A percentile compares a stretch with the other conserved stretches of the same genome.
These are phyloP conservation scores for Atrina japonica DNA, from an alignment of 2,888 invertebrate species.

Conservation along the genomic window DNA sequence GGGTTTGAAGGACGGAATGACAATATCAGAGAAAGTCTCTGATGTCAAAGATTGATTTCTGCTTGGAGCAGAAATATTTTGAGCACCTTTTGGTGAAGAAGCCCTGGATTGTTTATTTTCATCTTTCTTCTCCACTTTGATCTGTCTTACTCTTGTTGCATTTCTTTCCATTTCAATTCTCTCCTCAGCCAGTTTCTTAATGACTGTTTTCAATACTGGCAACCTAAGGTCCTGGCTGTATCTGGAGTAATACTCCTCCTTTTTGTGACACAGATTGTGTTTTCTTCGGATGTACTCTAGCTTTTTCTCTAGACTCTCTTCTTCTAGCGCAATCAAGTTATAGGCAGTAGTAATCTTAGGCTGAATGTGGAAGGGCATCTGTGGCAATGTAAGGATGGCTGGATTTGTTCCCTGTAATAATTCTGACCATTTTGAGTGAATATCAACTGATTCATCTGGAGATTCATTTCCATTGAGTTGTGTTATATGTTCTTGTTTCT, in stretches of 20 bases:
- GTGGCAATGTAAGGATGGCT: constrained; percentile 48
- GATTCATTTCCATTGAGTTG: constrained; percentile 22
- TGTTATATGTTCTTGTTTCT: constrained; percentile 38
- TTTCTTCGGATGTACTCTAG: constrained; percentile 75
- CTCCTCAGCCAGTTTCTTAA: constrained; percentile 79
- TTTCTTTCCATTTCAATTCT: constrained; percentile 76
- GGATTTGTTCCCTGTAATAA: constrained; percentile 46
- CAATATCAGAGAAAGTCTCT: constrained; percentile 87
- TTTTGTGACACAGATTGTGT: constrained; percentile 72
- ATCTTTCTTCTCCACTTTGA: constrained; percentile 35
- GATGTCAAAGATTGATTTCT: constrained; percentile 19
- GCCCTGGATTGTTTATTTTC: constrained; percentile 28
- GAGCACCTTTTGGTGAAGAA: constrained; percentile 14
- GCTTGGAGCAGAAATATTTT: constrained; percentile 19
- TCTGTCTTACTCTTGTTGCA: constrained; percentile 35
- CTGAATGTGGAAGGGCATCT: constrained; percentile 28
- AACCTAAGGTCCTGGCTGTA: constrained; percentile 70
- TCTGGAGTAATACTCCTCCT: constrained; percentile 62
- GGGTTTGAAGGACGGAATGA: constrained; percentile 94
- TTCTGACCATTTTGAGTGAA: constrained; percentile 55
- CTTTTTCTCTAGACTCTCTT: constrained; percentile 62
- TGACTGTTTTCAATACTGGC: constrained; percentile 78
- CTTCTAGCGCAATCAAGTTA: constrained; percentile 41
- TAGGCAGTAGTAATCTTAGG: constrained; percentile 47
- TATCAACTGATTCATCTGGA: constrained; percentile 33